Evolutionary conservation across 2,888 invertebrate species (phyloP), one percentile per base, ranked within the genome.

Genomic region (Apotomis capreana): DNA sequence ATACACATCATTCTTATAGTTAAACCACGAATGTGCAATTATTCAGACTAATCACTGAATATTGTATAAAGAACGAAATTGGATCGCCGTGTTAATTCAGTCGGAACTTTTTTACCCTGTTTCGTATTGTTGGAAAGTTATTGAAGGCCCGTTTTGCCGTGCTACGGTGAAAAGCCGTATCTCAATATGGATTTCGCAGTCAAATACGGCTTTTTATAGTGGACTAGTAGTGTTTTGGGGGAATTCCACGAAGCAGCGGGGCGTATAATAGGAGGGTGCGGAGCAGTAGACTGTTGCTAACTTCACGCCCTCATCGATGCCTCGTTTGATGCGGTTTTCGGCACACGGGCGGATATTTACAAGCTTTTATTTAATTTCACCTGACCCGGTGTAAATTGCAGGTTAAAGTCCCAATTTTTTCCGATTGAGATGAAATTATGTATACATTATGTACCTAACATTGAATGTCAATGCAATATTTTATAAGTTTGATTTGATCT

Each of bases 181-280:
- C 15, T 15, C 15, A 0, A 26, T 26, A 26, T 26, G 26, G 26
- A 26, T 26, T 26, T 26, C 26, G 26, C 2, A 26, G 26, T 26
- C 26, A 26, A 26, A 26, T 26, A 26, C 26, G 26, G 26, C 26
- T 26, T 26, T 26, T 26, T 26, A 26, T 26, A 26, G 1, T 26
- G 2, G 26, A 26, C 26, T 26, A 2, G 26, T 26, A 26, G 26
- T 58, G 62, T 59, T 68, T 63, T 63, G 63, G 72, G 68, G 58
- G 51, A 72, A 46, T 68, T 72, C 57, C 68, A 63, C 63, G 58
- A 59, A 68, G 4, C 72, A 68, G 68, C 59, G 63, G 68, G 72
- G 68, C 60, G 58, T 59, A 13, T 63, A 72, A 72, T 71, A 61
- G 68, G 57, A 72, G 72, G 72, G 72, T 63, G 72, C 72, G 72